Evolutionary conservation across 1,140 invertebrate genomes (phyloP).

Genomic region (Penaeus japonicus): DNA sequence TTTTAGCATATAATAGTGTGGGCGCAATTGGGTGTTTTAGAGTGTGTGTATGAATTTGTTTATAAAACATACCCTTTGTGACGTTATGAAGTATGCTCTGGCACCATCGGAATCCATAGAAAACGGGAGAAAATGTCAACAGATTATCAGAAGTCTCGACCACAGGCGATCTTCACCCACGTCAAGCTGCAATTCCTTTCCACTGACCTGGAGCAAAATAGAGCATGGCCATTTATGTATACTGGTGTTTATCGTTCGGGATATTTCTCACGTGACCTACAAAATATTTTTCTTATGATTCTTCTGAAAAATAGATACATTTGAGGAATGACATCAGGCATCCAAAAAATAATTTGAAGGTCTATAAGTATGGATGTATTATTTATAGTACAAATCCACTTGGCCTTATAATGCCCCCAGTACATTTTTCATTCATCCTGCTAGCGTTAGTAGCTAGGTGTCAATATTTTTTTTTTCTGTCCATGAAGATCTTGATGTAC

Average conservation of each 20-base stretch:
- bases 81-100: constrained; percentile 72
- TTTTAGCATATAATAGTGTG: no score
- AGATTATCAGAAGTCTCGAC: constrained; percentile 68
- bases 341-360: not conserved
- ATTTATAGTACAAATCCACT: constrained; percentile 44
- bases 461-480: no score
- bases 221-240: not conserved
- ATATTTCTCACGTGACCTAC: not conserved
- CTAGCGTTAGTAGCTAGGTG: no score
- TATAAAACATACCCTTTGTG: constrained; percentile 67
- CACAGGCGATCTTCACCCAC: constrained; percentile 77
- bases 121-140: constrained; percentile 75
- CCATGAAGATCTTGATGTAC: no score
- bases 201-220: constrained; percentile 68
- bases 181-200: constrained; percentile 72
- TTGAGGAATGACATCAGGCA: not conserved
- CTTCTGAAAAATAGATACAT: not conserved
- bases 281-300: not conserved
- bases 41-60: not conserved
- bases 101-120: constrained; percentile 69
- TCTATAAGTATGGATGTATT: not conserved
- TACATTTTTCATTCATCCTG: no score
- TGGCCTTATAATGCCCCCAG: no score
- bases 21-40: no score
- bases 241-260: not conserved